phyloP scores from a whole-genome alignment of 2,888 invertebrate genomes.

The Tipula confusa region DNA sequence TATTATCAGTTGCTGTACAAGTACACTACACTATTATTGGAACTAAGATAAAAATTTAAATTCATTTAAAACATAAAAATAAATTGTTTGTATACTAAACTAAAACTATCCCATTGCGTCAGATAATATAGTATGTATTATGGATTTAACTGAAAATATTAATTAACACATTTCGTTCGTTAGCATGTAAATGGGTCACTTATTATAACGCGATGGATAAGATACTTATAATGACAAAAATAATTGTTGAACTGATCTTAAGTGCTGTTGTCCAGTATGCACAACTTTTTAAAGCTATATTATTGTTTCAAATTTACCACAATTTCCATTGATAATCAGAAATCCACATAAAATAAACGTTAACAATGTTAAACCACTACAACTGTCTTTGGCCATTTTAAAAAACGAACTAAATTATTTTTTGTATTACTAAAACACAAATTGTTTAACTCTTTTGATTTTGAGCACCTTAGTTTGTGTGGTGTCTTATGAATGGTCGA shows the following conservation, averaged over 20 bases:
- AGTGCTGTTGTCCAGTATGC: too few relatives aligned
- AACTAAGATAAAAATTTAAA: not conserved
- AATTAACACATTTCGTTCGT: not conserved
- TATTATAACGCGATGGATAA: too few relatives aligned
- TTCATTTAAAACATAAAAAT: not conserved
- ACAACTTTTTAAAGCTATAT: too few relatives aligned
- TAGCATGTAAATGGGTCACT: too few relatives aligned
- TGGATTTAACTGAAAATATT: not conserved
- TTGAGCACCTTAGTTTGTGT: not conserved
- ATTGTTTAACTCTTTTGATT: not conserved
- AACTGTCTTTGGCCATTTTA: not conserved
- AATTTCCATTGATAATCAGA: not conserved
- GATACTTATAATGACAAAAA: too few relatives aligned
- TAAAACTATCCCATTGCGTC: not conserved
- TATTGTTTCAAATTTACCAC: not conserved
- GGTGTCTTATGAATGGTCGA: too few relatives aligned
- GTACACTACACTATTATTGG: not conserved
- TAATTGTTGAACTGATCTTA: too few relatives aligned
- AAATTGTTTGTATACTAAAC: not conserved
- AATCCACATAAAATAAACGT: not conserved
- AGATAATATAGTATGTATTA: not conserved
- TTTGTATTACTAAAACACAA: not conserved
- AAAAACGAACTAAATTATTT: not conserved
- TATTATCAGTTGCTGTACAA: not conserved
- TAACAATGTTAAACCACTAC: not conserved